Conservation (phyloP, 2,888 invertebrate species). For the Lymantria dispar region DNA sequence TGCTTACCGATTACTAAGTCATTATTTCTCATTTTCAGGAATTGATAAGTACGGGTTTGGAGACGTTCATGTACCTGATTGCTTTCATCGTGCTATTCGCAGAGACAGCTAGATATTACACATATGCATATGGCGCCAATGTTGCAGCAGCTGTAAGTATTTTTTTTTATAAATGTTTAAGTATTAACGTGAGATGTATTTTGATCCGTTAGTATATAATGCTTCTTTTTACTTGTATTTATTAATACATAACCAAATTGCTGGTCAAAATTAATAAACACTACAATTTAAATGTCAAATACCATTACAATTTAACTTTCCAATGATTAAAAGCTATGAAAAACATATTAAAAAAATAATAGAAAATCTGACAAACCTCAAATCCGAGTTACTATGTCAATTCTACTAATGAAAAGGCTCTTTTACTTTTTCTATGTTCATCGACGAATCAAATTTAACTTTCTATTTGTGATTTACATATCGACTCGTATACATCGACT, state of each 20-base stretch:
- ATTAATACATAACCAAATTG: too few relatives aligned
- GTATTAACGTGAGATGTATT: too few relatives aligned
- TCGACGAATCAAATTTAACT: slow-evolving; percentile 16
- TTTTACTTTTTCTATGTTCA: slow-evolving; percentile 6
- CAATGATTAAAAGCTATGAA: too few relatives aligned
- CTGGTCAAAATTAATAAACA: too few relatives aligned
- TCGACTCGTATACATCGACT: slow-evolving; percentile 17
- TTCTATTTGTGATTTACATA: slow-evolving; percentile 35
- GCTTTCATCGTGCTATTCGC: slow-evolving; percentile 91
- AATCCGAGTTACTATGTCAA: too few relatives aligned
- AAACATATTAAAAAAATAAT: too few relatives aligned
- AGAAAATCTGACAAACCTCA: too few relatives aligned
- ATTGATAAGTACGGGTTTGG: slow-evolving; percentile 87
- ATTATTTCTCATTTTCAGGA: slow-evolving; percentile 82
- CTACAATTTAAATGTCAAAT: too few relatives aligned
- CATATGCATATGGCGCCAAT: slow-evolving; percentile 76
- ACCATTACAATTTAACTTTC: too few relatives aligned
- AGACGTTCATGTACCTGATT: slow-evolving; percentile 87
- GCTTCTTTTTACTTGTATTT: too few relatives aligned
- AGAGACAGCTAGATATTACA: slow-evolving; percentile 67
- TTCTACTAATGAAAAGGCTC: neutral
- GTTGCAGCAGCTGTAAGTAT: slow-evolving; percentile 90
- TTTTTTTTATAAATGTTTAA: neutral
- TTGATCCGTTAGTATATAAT: too few relatives aligned
- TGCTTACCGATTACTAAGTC: neutral